Evolutionary conservation across 2,888 invertebrate genomes (phyloP), one percentile per base, ranked within the genome.

Genomic region (Tiliacea aurago): DNA sequence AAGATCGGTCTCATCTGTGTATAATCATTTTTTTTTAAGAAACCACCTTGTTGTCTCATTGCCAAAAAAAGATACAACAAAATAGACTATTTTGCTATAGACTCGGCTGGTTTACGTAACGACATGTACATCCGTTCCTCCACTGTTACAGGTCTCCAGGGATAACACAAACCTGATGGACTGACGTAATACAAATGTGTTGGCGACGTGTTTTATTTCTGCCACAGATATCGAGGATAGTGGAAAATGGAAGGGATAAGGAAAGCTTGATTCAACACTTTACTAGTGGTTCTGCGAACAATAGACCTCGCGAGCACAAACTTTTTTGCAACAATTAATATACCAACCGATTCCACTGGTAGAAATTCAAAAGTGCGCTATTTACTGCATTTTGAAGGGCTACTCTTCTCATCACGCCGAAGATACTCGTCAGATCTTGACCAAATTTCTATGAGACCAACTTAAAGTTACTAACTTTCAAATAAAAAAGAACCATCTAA

Each of bases 161-260:
- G 76, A 43, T 11, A 5, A 23, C 41, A 75, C 81, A 43, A 81
- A 75, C 63, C 81, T 81, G 81, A 80, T 74, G 63, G 81, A 59
- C n/a, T 63, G 75, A 58, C 75, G 75, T 76, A 80, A 37, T 23
- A 76, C 81, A 74, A 47, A 81, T 81, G 76, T 49, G 23, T 76
- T 53, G 33, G 76, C 20, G 75, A 64, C 76, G 81, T 76, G 73
- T 43, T 72, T 23, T 49, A 58, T 61, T 49, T 33, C 62, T 13
- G 51, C 47, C 74, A 23, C 4, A 41, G 62, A 74, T 63, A 45
- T 53, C 28, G 68, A 15, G 23, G 23, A n/a, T 11, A 20, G 20
- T 13, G 20, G 6, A 15, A 15, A 23, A 23, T 73, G 5, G 20
- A 55, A 47, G 11, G 28, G 18, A 23, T 23, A 68, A 37, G 45